phyloP scores from a whole-genome alignment of 1,140 invertebrate species.

The Papilio dardanus region DNA sequence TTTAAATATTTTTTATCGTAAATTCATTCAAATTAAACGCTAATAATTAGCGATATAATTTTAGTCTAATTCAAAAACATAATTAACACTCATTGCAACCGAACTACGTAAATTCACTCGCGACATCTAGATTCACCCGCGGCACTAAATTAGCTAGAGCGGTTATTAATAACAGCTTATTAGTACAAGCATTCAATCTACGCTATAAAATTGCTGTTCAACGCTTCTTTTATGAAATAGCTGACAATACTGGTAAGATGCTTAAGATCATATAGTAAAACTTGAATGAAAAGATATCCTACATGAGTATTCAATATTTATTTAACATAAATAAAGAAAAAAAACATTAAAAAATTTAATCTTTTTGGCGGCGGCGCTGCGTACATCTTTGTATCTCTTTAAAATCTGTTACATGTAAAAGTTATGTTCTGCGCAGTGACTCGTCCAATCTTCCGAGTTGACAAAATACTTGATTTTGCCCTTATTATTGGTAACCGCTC shows the following conservation, averaged over 20 bases:
- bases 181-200: background rate
- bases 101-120: background rate
- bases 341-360: background rate
- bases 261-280: background rate
- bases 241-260: background rate
- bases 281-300: no score
- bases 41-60: background rate
- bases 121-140: conserved; percentile 29
- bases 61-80: background rate
- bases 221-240: background rate
- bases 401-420: no score
- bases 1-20: background rate
- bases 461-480: no score
- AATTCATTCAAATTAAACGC: background rate
- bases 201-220: background rate
- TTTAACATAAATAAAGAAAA: no score
- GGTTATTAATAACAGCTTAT: conserved; percentile 2
- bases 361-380: no score
- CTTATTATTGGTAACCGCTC: conserved; percentile 17
- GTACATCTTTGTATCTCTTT: no score
- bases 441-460: no score
- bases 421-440: no score
- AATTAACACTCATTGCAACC: background rate
- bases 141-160: conserved; percentile 15
- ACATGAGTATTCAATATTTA: no score